phyloP scores from a whole-genome alignment of 2,797 vertebrate species.

The Nasua narica region DNA sequence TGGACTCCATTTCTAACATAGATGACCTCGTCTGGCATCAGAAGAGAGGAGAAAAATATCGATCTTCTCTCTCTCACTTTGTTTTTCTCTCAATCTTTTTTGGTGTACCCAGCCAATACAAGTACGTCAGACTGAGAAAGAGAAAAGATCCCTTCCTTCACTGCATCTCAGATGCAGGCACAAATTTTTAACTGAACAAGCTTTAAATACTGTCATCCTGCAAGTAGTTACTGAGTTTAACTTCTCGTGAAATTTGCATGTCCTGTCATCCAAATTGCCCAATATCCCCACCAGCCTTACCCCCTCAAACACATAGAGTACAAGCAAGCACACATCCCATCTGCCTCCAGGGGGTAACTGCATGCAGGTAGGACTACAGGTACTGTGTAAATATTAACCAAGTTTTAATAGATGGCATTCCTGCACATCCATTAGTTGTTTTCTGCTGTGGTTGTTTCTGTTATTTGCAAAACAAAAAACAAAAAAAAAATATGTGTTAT shows the following conservation, averaged over 20 bases:
- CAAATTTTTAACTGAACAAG: conserved; percentile 67
- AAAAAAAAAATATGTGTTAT: conserved; percentile 38
- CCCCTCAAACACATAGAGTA: conserved; percentile 53
- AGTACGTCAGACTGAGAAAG: conserved; percentile 24
- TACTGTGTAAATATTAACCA: conserved; percentile 73
- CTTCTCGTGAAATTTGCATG: conserved; percentile 63
- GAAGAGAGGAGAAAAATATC: conserved; percentile 19
- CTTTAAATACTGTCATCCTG: conserved; percentile 44
- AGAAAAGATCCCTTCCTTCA: not conserved
- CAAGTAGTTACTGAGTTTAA: conserved; percentile 51
- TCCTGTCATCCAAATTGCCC: conserved; percentile 64
- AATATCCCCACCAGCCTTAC: conserved; percentile 57
- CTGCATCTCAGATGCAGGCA: not conserved
- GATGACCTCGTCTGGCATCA: not conserved
- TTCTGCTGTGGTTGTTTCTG: conserved; percentile 59
- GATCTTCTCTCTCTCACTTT: not conserved
- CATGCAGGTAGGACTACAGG: conserved; percentile 73
- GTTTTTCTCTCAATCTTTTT: not conserved
- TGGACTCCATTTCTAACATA: conserved; percentile 17
- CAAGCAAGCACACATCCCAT: conserved; percentile 63
- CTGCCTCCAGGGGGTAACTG: conserved; percentile 59
- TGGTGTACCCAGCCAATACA: not conserved
- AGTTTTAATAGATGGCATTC: conserved; percentile 73
- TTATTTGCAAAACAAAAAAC: conserved; percentile 53
- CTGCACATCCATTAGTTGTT: conserved; percentile 62